Base-by-base conservation (phyloP, 2,888 invertebrate species). In the Meloe dianella region DNA sequence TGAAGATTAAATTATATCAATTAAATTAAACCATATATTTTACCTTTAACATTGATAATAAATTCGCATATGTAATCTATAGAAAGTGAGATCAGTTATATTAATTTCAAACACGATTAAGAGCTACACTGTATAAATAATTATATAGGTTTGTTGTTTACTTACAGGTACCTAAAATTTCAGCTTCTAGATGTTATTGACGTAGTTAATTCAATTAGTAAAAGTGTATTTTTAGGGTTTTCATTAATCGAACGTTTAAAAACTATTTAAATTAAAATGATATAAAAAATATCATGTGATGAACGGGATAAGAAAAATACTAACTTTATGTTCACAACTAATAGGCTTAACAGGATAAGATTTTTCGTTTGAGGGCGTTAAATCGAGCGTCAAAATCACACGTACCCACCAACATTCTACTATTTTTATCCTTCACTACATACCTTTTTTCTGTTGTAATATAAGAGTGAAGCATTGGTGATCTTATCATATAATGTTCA, bases 401-500 rank as follows among this genome's bases (percentile, higher is more conserved):
- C 62, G 60, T 65, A 63, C 61, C 57, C 66, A 64, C 63, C 71
- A 2, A 12, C 4, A 24, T 54, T 24, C 24, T 24, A 54, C 12
- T 5, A 3, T 6, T n/a, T 41, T 17, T 17, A 41, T 41, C 8
- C 17, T 54, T 24, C 20, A 47, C 1, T 35, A 41, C 38, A 41
- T 38, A 5, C 7, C n/a, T 38, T 47, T 47, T 8, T 4, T 5
- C 65, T 64, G 63, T 65, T 65, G 63, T 58, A 57, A 67, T 57
- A 65, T 63, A 54, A 67, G 64, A 61, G 69, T 68, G 64, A 57
- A 64, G 62, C 47, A 66, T 63, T 72, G 67, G 68, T 65, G 69
- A 73, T 72, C 70, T 73, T 74, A 74, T 72, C 73, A 63, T 57
- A 30, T 35, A 32, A 65, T 38, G 54, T 62, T 63, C 63, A 60